Conservation (phyloP, 2,113 vertebrate species). For the Callocephalon fimbriatum region DNA sequence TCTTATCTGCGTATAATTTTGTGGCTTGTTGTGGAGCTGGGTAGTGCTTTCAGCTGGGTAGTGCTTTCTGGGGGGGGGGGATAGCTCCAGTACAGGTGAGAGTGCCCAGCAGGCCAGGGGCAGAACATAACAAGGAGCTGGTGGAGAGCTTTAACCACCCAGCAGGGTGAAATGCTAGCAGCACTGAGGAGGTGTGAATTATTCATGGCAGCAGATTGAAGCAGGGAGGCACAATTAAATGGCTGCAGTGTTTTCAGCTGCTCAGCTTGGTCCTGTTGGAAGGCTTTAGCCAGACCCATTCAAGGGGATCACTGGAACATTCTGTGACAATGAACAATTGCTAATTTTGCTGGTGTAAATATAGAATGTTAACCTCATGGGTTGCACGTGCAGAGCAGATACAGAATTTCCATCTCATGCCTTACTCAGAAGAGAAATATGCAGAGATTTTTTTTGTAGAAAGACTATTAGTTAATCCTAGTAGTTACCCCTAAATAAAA, state of each 20-base stretch:
- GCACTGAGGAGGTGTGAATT: background rate
- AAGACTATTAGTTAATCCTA: background rate
- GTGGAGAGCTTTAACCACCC: background rate
- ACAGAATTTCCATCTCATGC: background rate
- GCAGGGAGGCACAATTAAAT: background rate
- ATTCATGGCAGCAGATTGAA: slow-evolving; percentile 55
- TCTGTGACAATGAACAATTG: background rate
- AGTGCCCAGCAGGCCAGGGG: background rate
- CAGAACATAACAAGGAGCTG: background rate
- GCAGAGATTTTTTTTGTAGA: background rate
- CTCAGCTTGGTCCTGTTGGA: background rate
- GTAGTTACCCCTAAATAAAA: background rate
- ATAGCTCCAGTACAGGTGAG: background rate
- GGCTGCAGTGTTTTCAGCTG: background rate
- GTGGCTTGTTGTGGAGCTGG: background rate
- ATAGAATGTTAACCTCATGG: background rate
- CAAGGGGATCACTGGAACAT: background rate
- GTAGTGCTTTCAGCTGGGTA: background rate
- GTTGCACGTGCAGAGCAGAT: background rate
- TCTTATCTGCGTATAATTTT: background rate
- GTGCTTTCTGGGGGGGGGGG: background rate
- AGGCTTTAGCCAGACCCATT: background rate
- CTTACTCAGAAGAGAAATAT: slow-evolving; percentile 16
- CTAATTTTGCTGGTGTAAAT: slow-evolving; percentile 1
- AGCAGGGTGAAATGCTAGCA: slow-evolving; percentile 11